Conservation (phyloP, 2,113 vertebrate genomes). For the Amphiprion ocellaris region DNA sequence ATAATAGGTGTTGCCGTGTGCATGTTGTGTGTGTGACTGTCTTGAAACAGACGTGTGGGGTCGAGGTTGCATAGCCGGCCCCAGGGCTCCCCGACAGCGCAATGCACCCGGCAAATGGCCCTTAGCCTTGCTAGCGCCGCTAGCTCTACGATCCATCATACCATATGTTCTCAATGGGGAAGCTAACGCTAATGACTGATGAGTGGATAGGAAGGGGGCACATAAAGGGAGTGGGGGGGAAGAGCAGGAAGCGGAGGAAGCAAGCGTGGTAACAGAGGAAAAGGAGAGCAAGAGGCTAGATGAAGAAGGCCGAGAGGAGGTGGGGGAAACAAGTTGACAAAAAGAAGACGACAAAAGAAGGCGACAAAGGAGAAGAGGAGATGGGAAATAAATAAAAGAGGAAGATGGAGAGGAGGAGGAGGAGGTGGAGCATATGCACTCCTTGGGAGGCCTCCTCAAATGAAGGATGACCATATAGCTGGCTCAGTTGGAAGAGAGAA, state of each 20-base stretch:
- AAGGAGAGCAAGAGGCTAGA: slow-evolving; percentile 26
- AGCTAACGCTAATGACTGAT: slow-evolving; percentile 87
- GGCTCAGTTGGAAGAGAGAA: slow-evolving; percentile 46
- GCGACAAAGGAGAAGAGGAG: slow-evolving; percentile 38
- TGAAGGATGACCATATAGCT: slow-evolving; percentile 73
- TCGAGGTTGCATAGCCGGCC: slow-evolving; percentile 79
- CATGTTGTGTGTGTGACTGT: slow-evolving; percentile 67
- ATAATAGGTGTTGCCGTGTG: slow-evolving; percentile 73
- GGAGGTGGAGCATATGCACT: slow-evolving; percentile 64
- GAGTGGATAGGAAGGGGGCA: slow-evolving; percentile 71
- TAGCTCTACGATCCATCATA: slow-evolving; percentile 88
- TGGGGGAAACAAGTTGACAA: slow-evolving; percentile 21
- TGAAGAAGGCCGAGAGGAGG: slow-evolving; percentile 2
- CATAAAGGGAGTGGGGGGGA: slow-evolving; percentile 44
- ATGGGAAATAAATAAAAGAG: slow-evolving; percentile 38
- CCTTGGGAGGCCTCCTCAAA: slow-evolving; percentile 51
- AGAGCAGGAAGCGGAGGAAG: slow-evolving; percentile 11
- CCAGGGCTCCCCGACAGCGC: slow-evolving; percentile 76
- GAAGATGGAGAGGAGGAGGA: slow-evolving; percentile 35
- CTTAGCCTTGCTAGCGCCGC: slow-evolving; percentile 86
- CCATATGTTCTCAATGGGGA: slow-evolving; percentile 90
- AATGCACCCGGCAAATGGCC: slow-evolving; percentile 86
- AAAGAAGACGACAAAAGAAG: slow-evolving; percentile 25
- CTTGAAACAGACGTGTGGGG: slow-evolving; percentile 79
- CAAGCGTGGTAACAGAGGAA: slow-evolving; percentile 38